phyloP scores from a whole-genome alignment of 1,140 invertebrate genomes.

The Eriosoma lanigerum region DNA sequence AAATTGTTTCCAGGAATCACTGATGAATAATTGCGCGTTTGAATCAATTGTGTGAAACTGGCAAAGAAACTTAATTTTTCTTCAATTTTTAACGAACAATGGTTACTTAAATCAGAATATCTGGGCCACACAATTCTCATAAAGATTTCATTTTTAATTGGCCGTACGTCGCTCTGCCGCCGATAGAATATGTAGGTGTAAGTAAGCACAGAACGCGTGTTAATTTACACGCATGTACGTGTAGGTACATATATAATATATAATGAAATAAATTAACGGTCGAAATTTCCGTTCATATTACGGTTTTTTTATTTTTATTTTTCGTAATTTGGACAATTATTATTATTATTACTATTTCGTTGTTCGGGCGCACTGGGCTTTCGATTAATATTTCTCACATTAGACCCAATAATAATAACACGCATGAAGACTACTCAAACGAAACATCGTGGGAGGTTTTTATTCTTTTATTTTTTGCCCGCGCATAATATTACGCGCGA shows the following conservation, averaged over 20 bases:
- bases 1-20: slow-evolving; percentile 4
- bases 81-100: slow-evolving; percentile 12
- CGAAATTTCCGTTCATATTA: slow-evolving; percentile 34
- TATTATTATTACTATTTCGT: slow-evolving; percentile 4
- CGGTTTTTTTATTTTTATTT: background rate
- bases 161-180: background rate
- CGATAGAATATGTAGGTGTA: background rate
- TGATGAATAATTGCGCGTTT: background rate
- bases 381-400: slow-evolving; percentile 36
- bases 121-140: slow-evolving; percentile 19
- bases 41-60: background rate
- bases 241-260: too few species aligned
- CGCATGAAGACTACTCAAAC: background rate
- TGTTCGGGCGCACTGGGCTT: background rate
- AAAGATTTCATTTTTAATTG: slow-evolving; percentile 38
- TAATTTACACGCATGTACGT: slow-evolving; percentile 13
- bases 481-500: background rate
- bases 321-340: background rate
- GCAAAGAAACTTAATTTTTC: background rate
- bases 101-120: slow-evolving; percentile 1
- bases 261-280: slow-evolving; percentile 36
- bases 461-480: slow-evolving; percentile 4
- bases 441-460: slow-evolving; percentile 28
- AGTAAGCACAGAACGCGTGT: background rate
- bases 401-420: background rate